Evolutionary conservation across 2,113 vertebrate genomes (phyloP), one percentile per base, ranked within the genome.

Genomic region (Rhabdornis inornatus): DNA sequence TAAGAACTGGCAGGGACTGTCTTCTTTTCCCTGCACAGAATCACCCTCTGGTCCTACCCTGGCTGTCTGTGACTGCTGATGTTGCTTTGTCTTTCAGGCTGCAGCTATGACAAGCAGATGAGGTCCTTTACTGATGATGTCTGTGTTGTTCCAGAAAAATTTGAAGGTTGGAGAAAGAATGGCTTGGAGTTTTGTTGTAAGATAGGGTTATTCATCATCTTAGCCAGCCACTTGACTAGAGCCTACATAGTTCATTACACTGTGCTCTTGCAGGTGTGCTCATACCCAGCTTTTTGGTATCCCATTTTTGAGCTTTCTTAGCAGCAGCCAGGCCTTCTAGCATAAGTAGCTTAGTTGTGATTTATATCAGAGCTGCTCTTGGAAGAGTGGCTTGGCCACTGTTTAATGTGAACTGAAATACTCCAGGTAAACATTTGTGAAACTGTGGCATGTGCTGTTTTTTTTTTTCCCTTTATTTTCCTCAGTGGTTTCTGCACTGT

Each of bases 81-180:
- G 6, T 13, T 57, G 44, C 53, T 79, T 42, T 91, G 66, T 96
- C 86, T 87, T 95, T 7, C 97, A 99, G 99, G 99, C 65, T 99
- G 99, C 95, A 95, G 98, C 95, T 99, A 99, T 75, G 98, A 99
- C 97, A 99, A 98, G 83, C 91, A 96, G 71, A 94, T 97, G 94
- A 96, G 94, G 24, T 49, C 97, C 11, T 98, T 98, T 25, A 22
- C 97, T 55, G 98, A 99, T 20, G 99, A 99, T 84, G 98, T 98
- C 95, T 99, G 99, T 2, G 98, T 99, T 52, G 99, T 99, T 93
- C 99, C 99, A 64, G 99, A 99, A 96, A 99, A 99, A 96, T 98
- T 98, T 88, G 99, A 99, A 99, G 99, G 99, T 99, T 53, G 96
- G 98, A 77, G 64, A 63, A 70, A 56, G 70, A 83, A 69, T 6